Base-by-base conservation (phyloP, 2,113 vertebrate species). In the Plectropomus leopardus region DNA sequence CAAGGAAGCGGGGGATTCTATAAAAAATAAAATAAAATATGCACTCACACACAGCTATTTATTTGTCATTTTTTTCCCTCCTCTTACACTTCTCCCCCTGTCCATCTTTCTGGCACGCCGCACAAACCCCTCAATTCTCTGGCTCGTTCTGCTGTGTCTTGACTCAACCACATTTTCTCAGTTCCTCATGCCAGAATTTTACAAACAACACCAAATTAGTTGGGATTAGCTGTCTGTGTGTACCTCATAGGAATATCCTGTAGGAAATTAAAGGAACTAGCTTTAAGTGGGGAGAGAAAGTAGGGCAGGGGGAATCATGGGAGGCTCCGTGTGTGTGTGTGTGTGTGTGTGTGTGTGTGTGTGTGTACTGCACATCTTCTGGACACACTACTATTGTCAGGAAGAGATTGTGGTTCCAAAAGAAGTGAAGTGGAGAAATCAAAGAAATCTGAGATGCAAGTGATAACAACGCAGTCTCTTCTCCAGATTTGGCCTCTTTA, bases 141-240 rank as follows among this genome's bases (percentile, higher is more conserved):
- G 82, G 86, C 85, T 87, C 60, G 51, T 66, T 84, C 78, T 59
- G 53, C 78, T 67, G 65, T 63, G 69, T 81, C 57, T 81, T 76
- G 60, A 81, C 81, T 91, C 72, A 66, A 87, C 75, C 81, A 75
- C 80, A 87, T 88, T 91, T 89, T 87, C 68, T 85, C 73, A 84
- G 83, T 80, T 87, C 47, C 32, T 50, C 19, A 4, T 50, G 86
- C 89, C 87, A 92, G 88, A 59, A 73, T 78, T 78, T 77, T 79
- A 84, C 86, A 86, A 78, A 90, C 72, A 86, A 70, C 73, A 84
- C 73, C 67, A 92, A 88, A 93, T 91, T 91, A 93, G 87, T 79
- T 65, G 70, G 88, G 88, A 89, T 92, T 93, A 88, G 89, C 76
- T 73, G 83, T 76, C 71, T 77, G 69, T 75, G 66, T 88, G 83